A percentile compares a stretch with the other conserved stretches of the same genome.
Conservation (phyloP, 2,888 invertebrate genomes). For the Macropis europaea region DNA sequence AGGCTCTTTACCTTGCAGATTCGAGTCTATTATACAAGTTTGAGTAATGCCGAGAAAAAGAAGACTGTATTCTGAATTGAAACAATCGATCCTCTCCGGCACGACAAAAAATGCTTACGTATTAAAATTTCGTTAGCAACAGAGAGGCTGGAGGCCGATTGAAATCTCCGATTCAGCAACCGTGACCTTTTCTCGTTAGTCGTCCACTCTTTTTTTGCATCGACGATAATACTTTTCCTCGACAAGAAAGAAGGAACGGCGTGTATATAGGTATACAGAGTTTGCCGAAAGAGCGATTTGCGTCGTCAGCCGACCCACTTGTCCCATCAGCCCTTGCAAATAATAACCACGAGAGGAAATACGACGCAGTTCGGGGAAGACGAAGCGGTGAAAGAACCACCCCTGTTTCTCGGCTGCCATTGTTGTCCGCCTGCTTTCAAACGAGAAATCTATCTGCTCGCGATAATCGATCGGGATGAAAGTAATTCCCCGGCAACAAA, state of each 20-base stretch:
- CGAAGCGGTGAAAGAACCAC: slow-evolving; percentile 39
- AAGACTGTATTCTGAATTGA: too few relatives aligned
- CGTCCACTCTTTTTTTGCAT: background rate
- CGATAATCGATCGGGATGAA: slow-evolving; percentile 53
- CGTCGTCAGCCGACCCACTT: background rate
- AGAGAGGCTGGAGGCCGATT: too few relatives aligned
- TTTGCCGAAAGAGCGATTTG: slow-evolving; percentile 7
- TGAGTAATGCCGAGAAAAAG: too few relatives aligned
- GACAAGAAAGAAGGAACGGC: too few relatives aligned
- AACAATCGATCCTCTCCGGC: too few relatives aligned
- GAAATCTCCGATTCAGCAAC: too few relatives aligned
- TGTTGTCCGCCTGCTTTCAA: slow-evolving; percentile 41
- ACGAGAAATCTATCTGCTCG: slow-evolving; percentile 49
- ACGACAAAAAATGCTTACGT: too few relatives aligned
- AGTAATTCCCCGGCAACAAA: slow-evolving; percentile 46
- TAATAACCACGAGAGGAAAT: slow-evolving; percentile 46
- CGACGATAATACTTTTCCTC: background rate
- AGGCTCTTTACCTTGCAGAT: too few relatives aligned
- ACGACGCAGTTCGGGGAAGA: slow-evolving; percentile 11
- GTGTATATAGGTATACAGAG: too few relatives aligned
- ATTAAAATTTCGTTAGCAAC: too few relatives aligned
- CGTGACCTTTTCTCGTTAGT: too few relatives aligned
- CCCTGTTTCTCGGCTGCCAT: slow-evolving; percentile 35
- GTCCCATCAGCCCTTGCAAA: slow-evolving; percentile 9
- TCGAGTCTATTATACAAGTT: too few relatives aligned